Evolutionary conservation across 2,888 invertebrate species (phyloP), one percentile per base, ranked within the genome.

Genomic region (Monoplex corrugatus): DNA sequence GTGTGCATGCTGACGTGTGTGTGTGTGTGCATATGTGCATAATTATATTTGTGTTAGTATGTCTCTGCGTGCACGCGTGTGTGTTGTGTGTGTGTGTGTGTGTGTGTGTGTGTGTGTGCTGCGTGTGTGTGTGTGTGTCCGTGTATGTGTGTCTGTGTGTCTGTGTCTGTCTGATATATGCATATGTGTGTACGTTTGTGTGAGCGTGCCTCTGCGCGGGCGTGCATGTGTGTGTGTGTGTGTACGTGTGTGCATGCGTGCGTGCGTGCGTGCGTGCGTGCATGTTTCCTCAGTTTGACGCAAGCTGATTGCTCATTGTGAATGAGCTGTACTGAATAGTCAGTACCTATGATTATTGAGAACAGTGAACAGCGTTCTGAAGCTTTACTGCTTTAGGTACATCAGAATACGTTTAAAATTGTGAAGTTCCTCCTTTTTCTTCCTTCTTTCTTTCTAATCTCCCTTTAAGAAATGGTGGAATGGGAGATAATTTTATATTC

Each of bases 141-240:
- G 50, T 45, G 50, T 83, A 68, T 83, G 68, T 63, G 68, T 82
- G 10, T 44, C 10, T 57, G 63, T 82, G 83, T 38, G 57, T 57
- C 38, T 82, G n/a, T n/a, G n/a, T n/a, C n/a, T n/a, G n/a, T n/a
- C n/a, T n/a, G n/a, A 8, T 16, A 23, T 28, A 23, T 3, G 32
- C 75, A 75, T 3, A 35, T 35, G 8, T 32, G 35, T 75, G 32
- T 75, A 35, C 3, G 75, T 35, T 5, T 32, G 75, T 32, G 28
- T 75, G 75, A 35, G 75, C 3, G 32, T 32, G 75, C 35, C 2
- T 19, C 2, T 19, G 75, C 19, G 50, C 19, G 50, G 10, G 50
- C 19, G 50, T 75, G 75, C 6, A 35, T 75, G 75, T 75, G 32
- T 75, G 68, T 75, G 75, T 63, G 13, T 23, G 23, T 16, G 63